Evolutionary conservation across 2,113 vertebrate genomes (phyloP), one percentile per base, ranked within the genome.

Genomic region (Salvelinus namaycush): DNA sequence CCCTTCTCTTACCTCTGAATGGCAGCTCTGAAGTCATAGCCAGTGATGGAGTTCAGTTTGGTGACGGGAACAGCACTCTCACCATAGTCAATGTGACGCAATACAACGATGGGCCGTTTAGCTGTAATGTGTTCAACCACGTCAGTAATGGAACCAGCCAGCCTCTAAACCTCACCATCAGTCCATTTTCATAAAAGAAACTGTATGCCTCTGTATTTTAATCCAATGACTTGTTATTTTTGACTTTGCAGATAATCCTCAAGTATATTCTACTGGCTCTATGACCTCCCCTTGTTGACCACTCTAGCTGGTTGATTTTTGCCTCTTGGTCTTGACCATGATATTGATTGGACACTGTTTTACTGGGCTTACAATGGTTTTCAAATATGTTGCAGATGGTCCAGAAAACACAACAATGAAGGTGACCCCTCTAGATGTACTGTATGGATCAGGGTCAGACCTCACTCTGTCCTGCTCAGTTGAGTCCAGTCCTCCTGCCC

Each of bases 11-110:
- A 84, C 79, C 60, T 31, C 26, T 91, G 66, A 91, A 91, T 70
- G 2, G 73, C 77, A 89, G 83, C 84, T 86, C 87, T 81, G 77
- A 83, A 79, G 65, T 91, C 31, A 82, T 70, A 76, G 29, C 60
- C 44, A 74, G 81, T 29, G 84, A 77, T 12, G 73, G 87, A 81
- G 82, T 90, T 73, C 84, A 83, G 29, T 16, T 91, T 76, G 86
- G 77, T 39, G 76, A 81, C 71, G 84, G 79, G 59, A 69, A 60
- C 75, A 51, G 76, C 2, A 83, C 18, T 69, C 81, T 92, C 66
- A 87, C 80, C 7, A 73, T 91, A 78, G 8, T 18, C n/a, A 80
- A 9, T 18, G 84, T 89, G 75, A 79, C 64, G 13, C 83, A 84
- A 49, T 80, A 78, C 26, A 88, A 92, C 44, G 66, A 68, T 24